Percentiles rank a stretch among this genome's conserved stretches.
These are phyloP conservation scores for Orthochromis indermauri DNA, from an alignment of 2,113 vertebrate genomes.

Conservation along the genomic window DNA sequence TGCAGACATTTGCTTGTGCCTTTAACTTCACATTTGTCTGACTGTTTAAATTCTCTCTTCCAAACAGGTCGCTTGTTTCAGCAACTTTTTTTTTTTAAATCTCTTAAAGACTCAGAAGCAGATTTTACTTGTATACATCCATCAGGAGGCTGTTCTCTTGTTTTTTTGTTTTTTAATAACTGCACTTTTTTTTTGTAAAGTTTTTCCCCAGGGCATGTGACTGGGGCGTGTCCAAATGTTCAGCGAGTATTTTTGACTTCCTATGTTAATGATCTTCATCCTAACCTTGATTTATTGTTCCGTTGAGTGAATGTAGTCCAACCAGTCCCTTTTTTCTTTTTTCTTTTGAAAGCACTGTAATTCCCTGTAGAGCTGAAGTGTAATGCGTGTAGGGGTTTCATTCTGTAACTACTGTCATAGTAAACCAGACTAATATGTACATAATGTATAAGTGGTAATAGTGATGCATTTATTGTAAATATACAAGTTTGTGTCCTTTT, in stretches of 20 bases:
- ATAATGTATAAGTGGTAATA: slow-evolving; percentile 71
- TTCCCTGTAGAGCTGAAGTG: slow-evolving; percentile 48
- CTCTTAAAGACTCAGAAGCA: neutral
- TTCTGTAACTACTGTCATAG: slow-evolving; percentile 67
- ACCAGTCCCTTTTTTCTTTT: neutral
- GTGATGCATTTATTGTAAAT: slow-evolving; percentile 70
- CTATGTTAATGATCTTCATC: neutral
- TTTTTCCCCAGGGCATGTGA: neutral
- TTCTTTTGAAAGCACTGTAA: slow-evolving; percentile 42
- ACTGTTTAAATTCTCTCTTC: neutral
- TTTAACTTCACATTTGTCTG: neutral
- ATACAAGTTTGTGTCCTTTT: slow-evolving; percentile 15
- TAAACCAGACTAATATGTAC: slow-evolving; percentile 69
- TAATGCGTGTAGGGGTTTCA: slow-evolving; percentile 24
- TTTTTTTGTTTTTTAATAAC: neutral
- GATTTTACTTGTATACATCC: neutral
- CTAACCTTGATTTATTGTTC: slow-evolving; percentile 12
- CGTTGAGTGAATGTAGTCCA: slow-evolving; percentile 55
- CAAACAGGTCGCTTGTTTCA: neutral
- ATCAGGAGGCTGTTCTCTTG: neutral
- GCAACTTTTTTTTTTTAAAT: neutral
- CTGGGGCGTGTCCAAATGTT: neutral
- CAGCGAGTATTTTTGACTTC: neutral
- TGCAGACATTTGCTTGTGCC: neutral
- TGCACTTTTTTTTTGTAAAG: neutral